Evolutionary conservation across 2,113 vertebrate genomes (phyloP).

Genomic region (Pteronura brasiliensis): DNA sequence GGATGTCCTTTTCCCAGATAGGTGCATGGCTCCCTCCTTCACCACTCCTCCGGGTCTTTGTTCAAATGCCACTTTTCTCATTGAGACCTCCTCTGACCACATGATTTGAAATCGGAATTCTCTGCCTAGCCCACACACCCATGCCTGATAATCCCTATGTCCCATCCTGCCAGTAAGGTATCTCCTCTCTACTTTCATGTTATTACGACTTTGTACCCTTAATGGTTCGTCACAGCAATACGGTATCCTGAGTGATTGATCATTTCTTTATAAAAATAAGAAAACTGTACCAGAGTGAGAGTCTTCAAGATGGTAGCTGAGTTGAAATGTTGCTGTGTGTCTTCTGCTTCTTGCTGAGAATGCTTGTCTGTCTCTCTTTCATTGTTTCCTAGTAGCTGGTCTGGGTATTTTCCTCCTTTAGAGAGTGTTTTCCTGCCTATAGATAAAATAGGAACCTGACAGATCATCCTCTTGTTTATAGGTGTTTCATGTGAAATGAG

Average conservation of each 20-base stretch:
- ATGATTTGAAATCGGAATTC: neutral
- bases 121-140: neutral
- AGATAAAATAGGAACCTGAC: conserved; percentile 7
- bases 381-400: neutral
- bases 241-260: neutral
- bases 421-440: conserved; percentile 32
- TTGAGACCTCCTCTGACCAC: neutral
- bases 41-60: neutral
- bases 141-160: neutral
- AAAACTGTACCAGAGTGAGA: neutral
- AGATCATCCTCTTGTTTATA: neutral
- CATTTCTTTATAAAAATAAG: neutral
- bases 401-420: neutral
- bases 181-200: neutral
- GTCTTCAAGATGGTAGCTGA: neutral
- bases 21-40: neutral
- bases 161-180: neutral
- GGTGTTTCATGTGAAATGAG: conserved; percentile 20
- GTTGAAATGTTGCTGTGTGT: neutral
- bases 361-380: neutral
- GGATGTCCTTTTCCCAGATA: neutral
- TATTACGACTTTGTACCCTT: neutral
- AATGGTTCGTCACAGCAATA: neutral
- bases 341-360: neutral
- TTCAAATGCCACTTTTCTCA: neutral